phyloP scores from a whole-genome alignment of 2,797 vertebrate genomes.

The Coendou prehensilis region DNA sequence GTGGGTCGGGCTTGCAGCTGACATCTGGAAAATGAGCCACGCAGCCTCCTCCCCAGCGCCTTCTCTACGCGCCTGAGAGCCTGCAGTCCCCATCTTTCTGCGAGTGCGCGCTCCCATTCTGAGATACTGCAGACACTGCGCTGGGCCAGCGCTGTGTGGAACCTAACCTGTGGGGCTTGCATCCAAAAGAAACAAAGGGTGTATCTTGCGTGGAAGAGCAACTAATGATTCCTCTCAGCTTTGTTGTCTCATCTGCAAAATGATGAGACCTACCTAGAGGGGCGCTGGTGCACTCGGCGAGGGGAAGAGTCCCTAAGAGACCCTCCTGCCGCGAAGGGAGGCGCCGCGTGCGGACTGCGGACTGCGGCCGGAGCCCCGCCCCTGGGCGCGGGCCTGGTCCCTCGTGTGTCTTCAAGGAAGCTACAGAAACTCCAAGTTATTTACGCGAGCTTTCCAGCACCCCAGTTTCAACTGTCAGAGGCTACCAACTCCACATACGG shows the following conservation, averaged over 20 bases:
- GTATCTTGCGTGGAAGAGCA: neutral
- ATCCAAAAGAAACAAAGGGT: neutral
- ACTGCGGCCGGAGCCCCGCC: neutral
- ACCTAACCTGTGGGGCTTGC: accelerated
- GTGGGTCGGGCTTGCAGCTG: accelerated
- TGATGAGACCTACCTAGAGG: neutral
- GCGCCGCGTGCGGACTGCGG: accelerated
- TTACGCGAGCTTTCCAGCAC: neutral
- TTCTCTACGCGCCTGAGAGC: neutral
- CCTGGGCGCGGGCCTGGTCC: neutral
- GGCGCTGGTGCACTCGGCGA: neutral
- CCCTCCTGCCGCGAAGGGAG: neutral
- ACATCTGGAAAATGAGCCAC: no score
- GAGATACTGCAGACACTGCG: neutral
- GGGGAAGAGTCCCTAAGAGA: neutral
- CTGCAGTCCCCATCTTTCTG: neutral
- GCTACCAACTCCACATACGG: accelerated
- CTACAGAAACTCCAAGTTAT: neutral
- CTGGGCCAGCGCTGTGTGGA: neutral
- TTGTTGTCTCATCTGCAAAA: neutral
- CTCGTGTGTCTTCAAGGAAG: neutral
- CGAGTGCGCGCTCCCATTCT: neutral
- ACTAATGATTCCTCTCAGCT: neutral
- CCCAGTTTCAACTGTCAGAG: no score
- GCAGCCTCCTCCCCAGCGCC: neutral